Evolutionary conservation across 2,888 invertebrate genomes (phyloP).

Genomic region (Plutella xylostella): DNA sequence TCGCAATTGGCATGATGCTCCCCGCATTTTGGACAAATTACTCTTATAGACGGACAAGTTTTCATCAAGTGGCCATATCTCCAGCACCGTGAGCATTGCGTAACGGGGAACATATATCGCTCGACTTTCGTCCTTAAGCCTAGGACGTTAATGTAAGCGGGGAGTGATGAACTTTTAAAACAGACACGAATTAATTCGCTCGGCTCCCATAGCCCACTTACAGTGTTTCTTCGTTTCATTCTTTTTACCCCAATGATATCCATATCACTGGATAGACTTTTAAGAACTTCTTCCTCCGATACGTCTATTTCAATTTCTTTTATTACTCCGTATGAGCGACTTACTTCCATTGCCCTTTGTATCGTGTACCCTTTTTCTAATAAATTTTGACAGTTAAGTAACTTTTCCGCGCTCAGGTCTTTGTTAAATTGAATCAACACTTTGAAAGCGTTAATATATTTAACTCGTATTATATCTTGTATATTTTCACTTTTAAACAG

Average conservation of each 20-base stretch:
- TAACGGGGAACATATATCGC: slow-evolving; percentile 16
- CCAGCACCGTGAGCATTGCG: slow-evolving; percentile 15
- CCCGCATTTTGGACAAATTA: slow-evolving; percentile 13
- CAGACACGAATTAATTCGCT: slow-evolving; percentile 4
- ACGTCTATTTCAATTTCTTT: slow-evolving; percentile 12
- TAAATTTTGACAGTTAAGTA: slow-evolving; percentile 7
- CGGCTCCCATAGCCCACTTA: slow-evolving; percentile 6
- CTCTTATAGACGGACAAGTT: slow-evolving; percentile 7
- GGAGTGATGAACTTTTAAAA: slow-evolving; percentile 2
- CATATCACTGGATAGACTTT: not conserved
- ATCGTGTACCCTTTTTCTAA: slow-evolving; percentile 8
- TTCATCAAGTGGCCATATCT: slow-evolving; percentile 12
- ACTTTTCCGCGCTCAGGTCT: slow-evolving; percentile 5
- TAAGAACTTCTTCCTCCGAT: slow-evolving; percentile 9
- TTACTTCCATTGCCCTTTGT: slow-evolving; percentile 11
- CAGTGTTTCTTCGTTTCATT: slow-evolving; percentile 5
- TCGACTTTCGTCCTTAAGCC: not conserved
- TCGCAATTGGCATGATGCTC: slow-evolving; percentile 18
- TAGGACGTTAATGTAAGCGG: not conserved
- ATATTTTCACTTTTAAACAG: slow-evolving; percentile 4
- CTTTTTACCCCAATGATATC: slow-evolving; percentile 10
- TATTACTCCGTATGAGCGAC: slow-evolving; percentile 13
- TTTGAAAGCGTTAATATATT: slow-evolving; percentile 13
- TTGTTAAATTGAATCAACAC: slow-evolving; percentile 10
- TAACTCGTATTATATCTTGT: not conserved